Percentiles rank a stretch among this genome's conserved stretches.
Evolutionary conservation across 2,113 vertebrate species (phyloP).

Genomic region (Pseudonaja textilis): DNA sequence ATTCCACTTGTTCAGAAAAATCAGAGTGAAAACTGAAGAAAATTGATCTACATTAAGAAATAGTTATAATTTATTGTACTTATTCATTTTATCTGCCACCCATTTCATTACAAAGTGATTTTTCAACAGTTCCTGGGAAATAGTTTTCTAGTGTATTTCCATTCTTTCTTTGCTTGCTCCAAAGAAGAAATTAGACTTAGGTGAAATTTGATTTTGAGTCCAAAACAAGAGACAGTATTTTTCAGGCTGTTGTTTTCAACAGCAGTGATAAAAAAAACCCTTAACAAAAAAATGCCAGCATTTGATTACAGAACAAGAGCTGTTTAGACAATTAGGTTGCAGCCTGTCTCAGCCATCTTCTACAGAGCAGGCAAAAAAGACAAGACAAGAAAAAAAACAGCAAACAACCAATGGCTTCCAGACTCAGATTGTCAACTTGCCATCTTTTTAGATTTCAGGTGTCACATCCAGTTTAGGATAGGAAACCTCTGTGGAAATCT

Average conservation of each 20-base stretch:
- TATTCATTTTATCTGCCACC: not conserved
- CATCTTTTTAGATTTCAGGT: not conserved
- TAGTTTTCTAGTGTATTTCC: not conserved
- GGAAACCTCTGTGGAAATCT: not conserved
- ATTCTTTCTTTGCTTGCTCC: not conserved
- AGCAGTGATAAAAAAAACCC: not conserved
- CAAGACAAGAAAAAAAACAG: not conserved
- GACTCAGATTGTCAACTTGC: not conserved
- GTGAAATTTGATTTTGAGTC: not conserved
- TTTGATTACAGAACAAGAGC: not conserved
- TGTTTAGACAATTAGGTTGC: not conserved
- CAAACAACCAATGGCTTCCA: conserved; percentile 3
- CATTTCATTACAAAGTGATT: not conserved
- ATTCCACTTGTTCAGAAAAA: not conserved
- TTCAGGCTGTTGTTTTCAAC: not conserved
- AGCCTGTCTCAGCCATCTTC: not conserved
- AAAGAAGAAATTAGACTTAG: not conserved
- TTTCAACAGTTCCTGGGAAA: not conserved
- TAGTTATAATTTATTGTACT: not conserved
- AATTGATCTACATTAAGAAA: not conserved
- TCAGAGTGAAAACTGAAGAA: not conserved
- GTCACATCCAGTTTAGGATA: not conserved
- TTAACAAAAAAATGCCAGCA: not conserved
- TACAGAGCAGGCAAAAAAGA: not conserved
- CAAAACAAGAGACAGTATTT: not conserved